phyloP scores from a whole-genome alignment of 2,797 vertebrate genomes.

The Sebastes hopkinsi region DNA sequence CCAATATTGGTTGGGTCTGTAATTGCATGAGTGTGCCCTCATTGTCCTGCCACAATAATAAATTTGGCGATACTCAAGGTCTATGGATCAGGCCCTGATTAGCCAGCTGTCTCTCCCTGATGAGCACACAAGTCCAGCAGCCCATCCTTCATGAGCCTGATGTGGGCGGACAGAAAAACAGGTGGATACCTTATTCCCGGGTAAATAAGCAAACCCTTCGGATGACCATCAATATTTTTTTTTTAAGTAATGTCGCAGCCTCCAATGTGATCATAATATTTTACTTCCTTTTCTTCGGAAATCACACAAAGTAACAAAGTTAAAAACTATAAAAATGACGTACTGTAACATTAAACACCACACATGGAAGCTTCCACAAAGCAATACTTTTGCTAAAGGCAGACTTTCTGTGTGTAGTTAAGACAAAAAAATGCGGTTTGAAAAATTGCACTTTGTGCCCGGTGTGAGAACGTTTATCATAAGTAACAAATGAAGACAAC shows the following conservation, averaged over 20 bases:
- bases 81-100: slow-evolving; percentile 86
- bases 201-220: slow-evolving; percentile 55
- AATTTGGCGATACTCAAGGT: slow-evolving; percentile 83
- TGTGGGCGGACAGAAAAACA: slow-evolving; percentile 83
- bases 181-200: slow-evolving; percentile 58
- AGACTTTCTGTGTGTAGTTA: slow-evolving; percentile 31
- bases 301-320: slow-evolving; percentile 2
- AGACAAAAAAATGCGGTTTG: slow-evolving; percentile 47
- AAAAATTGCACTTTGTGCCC: slow-evolving; percentile 66
- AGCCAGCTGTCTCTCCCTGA: slow-evolving; percentile 83
- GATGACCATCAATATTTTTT: slow-evolving; percentile 19
- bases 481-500: slow-evolving; percentile 80
- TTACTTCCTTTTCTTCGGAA: neutral
- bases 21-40: slow-evolving; percentile 80
- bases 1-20: slow-evolving; percentile 80
- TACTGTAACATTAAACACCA: slow-evolving; percentile 18
- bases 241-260: neutral
- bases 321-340: neutral
- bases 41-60: slow-evolving; percentile 90
- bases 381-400: slow-evolving; percentile 39
- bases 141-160: slow-evolving; percentile 81
- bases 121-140: slow-evolving; percentile 69
- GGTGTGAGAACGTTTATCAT: slow-evolving; percentile 75
- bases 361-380: slow-evolving; percentile 32
- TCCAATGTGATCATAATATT: neutral